These are phyloP conservation scores for Trachurus trachurus DNA, from an alignment of 2,797 vertebrate genomes.

Conservation along the genomic window DNA sequence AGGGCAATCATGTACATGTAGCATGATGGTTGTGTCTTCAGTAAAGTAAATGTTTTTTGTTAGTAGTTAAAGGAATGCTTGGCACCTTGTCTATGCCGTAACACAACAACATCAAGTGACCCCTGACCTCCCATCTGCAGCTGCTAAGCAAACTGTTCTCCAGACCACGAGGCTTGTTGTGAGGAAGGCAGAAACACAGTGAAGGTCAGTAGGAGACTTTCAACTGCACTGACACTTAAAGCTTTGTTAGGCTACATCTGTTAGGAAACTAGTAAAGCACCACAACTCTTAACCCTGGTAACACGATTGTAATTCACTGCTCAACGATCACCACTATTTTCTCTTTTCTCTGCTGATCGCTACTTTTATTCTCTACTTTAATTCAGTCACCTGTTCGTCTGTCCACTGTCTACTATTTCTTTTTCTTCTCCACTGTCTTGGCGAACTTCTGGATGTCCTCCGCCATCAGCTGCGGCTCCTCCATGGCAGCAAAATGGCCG, in stretches of 20 bases:
- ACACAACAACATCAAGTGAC: conserved; percentile 48
- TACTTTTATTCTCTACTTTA: neutral
- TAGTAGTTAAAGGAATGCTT: conserved; percentile 66
- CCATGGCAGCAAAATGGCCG: conserved; percentile 93
- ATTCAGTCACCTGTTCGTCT: neutral
- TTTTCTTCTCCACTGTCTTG: conserved; percentile 82
- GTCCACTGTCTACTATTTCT: conserved; percentile 26
- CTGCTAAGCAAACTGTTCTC: conserved; percentile 42
- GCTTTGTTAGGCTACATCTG: neutral
- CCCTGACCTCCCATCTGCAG: conserved; percentile 70
- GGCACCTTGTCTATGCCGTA: conserved; percentile 58
- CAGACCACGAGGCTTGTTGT: conserved; percentile 12
- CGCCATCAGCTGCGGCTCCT: conserved; percentile 90
- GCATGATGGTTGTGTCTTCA: neutral
- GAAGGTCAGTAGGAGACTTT: neutral
- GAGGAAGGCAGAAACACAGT: conserved; percentile 4
- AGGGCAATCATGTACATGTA: neutral
- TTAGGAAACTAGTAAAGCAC: neutral
- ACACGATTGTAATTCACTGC: neutral
- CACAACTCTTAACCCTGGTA: too few species aligned
- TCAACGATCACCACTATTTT: neutral
- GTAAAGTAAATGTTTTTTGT: conserved; percentile 6
- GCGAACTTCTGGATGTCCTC: conserved; percentile 89
- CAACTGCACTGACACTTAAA: neutral
- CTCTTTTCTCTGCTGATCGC: neutral